These are phyloP conservation scores for Turritopsis rubra DNA, from an alignment of 30 jellyfish, hydroid and myxozoan genomes.

Conservation along the genomic window DNA sequence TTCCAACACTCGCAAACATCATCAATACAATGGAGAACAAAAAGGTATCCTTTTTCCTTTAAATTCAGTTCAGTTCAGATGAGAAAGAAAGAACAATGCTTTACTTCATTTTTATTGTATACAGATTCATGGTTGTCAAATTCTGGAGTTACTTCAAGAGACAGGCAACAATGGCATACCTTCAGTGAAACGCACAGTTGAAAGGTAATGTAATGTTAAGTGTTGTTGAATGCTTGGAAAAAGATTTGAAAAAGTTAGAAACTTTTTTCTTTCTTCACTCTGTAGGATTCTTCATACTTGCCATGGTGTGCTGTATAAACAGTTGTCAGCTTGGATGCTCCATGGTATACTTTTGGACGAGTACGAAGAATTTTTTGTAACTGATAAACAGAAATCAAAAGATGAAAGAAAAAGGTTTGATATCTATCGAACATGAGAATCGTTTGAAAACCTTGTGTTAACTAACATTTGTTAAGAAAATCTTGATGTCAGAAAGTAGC, in stretches of 20 bases:
- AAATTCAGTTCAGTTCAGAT: neutral
- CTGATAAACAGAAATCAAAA: constrained; percentile 36
- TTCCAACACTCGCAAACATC: constrained; percentile 61
- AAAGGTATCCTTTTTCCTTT: constrained; percentile 38
- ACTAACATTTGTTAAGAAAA: too few relatives aligned
- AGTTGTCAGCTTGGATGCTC: constrained; percentile 84
- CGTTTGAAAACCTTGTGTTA: neutral
- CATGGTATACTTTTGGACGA: constrained; percentile 76
- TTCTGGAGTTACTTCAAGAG: constrained; percentile 59
- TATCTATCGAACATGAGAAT: neutral
- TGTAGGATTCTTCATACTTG: constrained; percentile 70
- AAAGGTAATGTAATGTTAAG: constrained; percentile 36
- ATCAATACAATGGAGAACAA: constrained; percentile 49
- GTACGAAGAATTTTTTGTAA: constrained; percentile 75
- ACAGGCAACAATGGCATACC: constrained; percentile 69
- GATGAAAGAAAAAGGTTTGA: constrained; percentile 23
- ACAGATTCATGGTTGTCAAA: constrained; percentile 90
- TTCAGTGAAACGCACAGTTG: constrained; percentile 64
- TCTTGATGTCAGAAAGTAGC: too few relatives aligned
- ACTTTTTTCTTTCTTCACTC: neutral
- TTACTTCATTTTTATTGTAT: neutral
- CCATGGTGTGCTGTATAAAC: constrained; percentile 78
- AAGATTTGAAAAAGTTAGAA: neutral
- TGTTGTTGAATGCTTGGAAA: neutral
- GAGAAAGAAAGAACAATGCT: neutral